Evolutionary conservation across 2,113 vertebrate genomes (phyloP).

Genomic region (Prinia subflava): DNA sequence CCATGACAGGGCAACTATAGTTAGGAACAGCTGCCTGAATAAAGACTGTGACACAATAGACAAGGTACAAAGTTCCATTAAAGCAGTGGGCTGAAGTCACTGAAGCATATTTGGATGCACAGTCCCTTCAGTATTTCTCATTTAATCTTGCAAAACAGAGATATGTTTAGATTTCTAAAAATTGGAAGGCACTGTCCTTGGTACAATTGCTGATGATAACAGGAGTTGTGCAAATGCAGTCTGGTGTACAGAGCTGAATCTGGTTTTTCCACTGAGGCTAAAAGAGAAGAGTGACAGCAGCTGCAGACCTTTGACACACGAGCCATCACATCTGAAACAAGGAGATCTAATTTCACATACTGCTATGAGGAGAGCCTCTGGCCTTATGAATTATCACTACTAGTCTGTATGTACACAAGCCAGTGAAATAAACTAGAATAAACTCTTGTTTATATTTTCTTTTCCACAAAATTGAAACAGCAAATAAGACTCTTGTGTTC

Average conservation of each 20-base stretch:
- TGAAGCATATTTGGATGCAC: background rate
- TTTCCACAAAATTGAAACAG: background rate
- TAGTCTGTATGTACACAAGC: background rate
- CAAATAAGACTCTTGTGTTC: background rate
- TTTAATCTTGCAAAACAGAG: background rate
- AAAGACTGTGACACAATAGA: conserved; percentile 14
- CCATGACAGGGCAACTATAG: conserved; percentile 50
- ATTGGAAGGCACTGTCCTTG: background rate
- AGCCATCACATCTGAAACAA: conserved; percentile 65
- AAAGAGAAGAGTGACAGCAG: conserved; percentile 61
- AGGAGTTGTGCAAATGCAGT: background rate
- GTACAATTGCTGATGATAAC: background rate
- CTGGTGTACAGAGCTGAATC: background rate
- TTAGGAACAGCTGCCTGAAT: conserved; percentile 65
- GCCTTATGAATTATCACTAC: conserved; percentile 32
- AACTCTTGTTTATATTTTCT: background rate
- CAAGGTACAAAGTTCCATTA: background rate
- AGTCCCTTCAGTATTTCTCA: background rate
- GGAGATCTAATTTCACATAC: conserved; percentile 56
- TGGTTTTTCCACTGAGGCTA: conserved; percentile 30
- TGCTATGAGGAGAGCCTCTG: conserved; percentile 40
- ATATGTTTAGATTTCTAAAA: background rate
- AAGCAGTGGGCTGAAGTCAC: background rate
- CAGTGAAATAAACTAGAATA: conserved; percentile 22
- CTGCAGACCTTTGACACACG: conserved; percentile 67